Base-by-base conservation (phyloP, 2,888 invertebrate genomes). In the Cosmorhoe ocellata region DNA sequence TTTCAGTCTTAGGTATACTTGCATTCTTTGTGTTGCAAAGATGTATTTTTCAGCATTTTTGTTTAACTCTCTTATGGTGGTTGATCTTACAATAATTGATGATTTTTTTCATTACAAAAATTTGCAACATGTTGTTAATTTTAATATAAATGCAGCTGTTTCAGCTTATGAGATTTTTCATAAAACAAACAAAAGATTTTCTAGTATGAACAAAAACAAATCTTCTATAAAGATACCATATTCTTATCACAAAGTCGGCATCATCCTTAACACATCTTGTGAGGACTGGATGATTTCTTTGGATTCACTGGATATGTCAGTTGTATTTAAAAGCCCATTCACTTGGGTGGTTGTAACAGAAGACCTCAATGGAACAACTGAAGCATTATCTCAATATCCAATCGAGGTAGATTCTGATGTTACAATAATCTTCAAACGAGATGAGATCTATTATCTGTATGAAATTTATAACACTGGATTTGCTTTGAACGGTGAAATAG, bases 381-480 rank as follows among this genome's bases (percentile, higher is more conserved):
- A 72, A n/a, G 55, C 59, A 28, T 67, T 91, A n/a, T 69, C 78
- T 6, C 56, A 63, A 5, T 78, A 81, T 45, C 76, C 80, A 2
- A 63, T 91, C 12, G 87, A 88, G 62, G 71, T 91, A 1, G 81
- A 91, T 63, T 86, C 91, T 0, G 90, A 92, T 62, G 68, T 92
- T 3, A 79, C 75, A 9, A 58, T 91, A 3, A 74, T 81, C 3
- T 49, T 68, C 40, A 66, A 69, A 38, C 59, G 52, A 1, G 49
- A 66, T 10, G 60, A 58, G 4, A 49, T 51, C 11, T 81, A 69
- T 56, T 51, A 66, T 9, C 71, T 92, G 22, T 81, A 84, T 56
- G 92, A 92, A 66, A 70, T 85, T 4, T 92, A 88, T 74, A 93
- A 91, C 64, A 92, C 92, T 1, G 93, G 93, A 0, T 86, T 77